These are phyloP conservation scores for Dendrophyllia cribrosa DNA, from an alignment of 64 coral and sea anemone genomes.

Conservation along the genomic window DNA sequence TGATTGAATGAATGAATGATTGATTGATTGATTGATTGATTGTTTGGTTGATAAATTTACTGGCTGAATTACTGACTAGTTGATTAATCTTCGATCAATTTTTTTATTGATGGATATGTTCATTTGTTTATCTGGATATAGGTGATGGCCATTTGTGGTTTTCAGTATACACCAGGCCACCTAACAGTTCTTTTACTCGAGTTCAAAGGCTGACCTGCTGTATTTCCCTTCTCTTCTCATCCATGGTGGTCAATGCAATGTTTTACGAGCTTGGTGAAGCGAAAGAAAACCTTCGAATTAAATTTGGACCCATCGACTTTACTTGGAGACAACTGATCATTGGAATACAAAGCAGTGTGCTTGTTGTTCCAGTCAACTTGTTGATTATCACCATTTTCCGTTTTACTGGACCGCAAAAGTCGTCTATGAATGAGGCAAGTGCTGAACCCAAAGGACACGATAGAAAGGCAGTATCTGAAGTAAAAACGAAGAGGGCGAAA, in stretches of 20 bases:
- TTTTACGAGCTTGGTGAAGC: slow-evolving; percentile 45
- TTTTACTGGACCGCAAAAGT: background rate
- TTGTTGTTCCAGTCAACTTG: slow-evolving; percentile 39
- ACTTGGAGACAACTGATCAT: slow-evolving; percentile 35
- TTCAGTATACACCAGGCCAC: slow-evolving; percentile 45
- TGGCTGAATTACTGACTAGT: too few species aligned
- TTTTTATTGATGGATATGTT: too few species aligned
- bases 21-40: too few species aligned
- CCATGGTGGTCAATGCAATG: slow-evolving; percentile 62
- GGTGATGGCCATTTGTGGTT: slow-evolving; percentile 54
- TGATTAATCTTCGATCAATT: too few species aligned
- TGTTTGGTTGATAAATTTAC: too few species aligned
- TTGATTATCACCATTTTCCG: slow-evolving; percentile 55
- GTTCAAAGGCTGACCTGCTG: slow-evolving; percentile 58
- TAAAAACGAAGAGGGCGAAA: background rate
- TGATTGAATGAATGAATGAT: too few species aligned
- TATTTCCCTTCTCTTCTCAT: slow-evolving; percentile 18
- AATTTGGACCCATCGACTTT: slow-evolving; percentile 46
- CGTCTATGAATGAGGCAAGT: background rate
- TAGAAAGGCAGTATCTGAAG: background rate
- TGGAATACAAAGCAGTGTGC: slow-evolving; percentile 45
- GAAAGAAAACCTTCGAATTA: background rate
- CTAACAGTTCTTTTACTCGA: slow-evolving; percentile 40
- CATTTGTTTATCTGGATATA: background rate
- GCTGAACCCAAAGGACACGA: background rate